Evolutionary conservation across 1,140 invertebrate genomes (phyloP).

Genomic region (Vollenhovia emeryi): DNA sequence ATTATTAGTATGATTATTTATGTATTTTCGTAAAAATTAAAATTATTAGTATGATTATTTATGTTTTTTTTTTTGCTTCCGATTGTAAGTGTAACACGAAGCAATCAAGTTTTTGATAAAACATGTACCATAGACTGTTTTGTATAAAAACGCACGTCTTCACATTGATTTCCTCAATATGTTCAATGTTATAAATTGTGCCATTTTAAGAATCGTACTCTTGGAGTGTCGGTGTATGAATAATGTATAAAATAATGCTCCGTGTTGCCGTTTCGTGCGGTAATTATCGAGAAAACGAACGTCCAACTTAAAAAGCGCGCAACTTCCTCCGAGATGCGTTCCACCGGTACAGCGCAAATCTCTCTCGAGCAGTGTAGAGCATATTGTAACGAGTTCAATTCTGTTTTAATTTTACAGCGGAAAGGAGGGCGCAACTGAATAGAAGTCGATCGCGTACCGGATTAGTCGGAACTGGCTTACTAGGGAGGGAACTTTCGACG

Average conservation of each 20-base stretch:
- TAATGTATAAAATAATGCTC: neutral
- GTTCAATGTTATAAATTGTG: slow-evolving; percentile 39
- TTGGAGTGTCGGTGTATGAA: neutral
- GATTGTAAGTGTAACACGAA: slow-evolving; percentile 18
- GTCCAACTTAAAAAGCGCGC: neutral
- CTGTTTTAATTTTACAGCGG: slow-evolving; percentile 87
- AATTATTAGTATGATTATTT: slow-evolving; percentile 15
- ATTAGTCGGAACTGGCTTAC: slow-evolving; percentile 87
- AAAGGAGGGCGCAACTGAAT: slow-evolving; percentile 94
- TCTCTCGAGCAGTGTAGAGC: neutral
- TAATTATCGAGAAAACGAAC: neutral
- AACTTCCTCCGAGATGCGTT: neutral
- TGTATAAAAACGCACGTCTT: slow-evolving; percentile 21
- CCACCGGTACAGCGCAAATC: neutral
- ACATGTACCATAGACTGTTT: slow-evolving; percentile 37
- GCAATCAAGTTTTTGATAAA: slow-evolving; percentile 10
- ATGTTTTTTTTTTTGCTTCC: neutral
- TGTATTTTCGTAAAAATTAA: slow-evolving; percentile 13
- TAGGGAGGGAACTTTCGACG: slow-evolving; percentile 87
- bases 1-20: slow-evolving; percentile 16
- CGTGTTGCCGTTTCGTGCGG: neutral
- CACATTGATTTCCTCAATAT: slow-evolving; percentile 17
- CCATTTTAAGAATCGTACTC: neutral
- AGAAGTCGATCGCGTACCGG: slow-evolving; percentile 93
- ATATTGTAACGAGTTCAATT: slow-evolving; percentile 29